Base-by-base conservation (phyloP, 2,888 invertebrate genomes). In the Imbricaverruca yamaguchii region DNA sequence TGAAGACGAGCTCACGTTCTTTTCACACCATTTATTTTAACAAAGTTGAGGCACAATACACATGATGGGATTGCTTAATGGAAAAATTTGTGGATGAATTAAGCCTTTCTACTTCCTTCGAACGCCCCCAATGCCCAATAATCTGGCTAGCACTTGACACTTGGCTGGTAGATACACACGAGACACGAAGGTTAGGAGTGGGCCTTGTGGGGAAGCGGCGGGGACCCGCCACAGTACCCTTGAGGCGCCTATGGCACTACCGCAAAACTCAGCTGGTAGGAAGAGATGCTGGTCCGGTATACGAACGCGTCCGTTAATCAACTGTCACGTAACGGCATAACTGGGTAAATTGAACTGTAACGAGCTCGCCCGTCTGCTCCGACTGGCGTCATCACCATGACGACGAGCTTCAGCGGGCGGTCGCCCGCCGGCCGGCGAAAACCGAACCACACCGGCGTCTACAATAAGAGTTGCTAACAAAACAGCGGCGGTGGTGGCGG, bases 41-140 rank as follows among this genome's bases (percentile, higher is more conserved):
- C 79, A 79, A 79, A 79, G 59, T 79, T 79, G 79, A 79, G 79
- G 79, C 79, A 79, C 79, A 79, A 79, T 79, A 79, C 79, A 57
- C 74, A 74, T 74, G 74, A 74, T 74, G 74, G 74, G 74, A 74
- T 74, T 74, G 74, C 74, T 74, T 74, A 74, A 74, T 74, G 74
- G 69, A 69, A 74, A 74, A 74, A 74, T 74, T 74, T 74, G 74
- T 74, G 74, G 74, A 74, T 74, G 74, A 74, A 74, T 74, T 74
- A 74, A 74, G 74, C 74, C 74, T 53, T 69, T 55, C 55, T 55
- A 74, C 69, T 69, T 69, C 69, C 74, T 74, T 53, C 74, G 69
- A 74, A 74, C 74, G 74, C 21, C 39, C 69, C 55, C 74, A 74
- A 74, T 74, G 74, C 74, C 74, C 74, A 74, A 74, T 55, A 53